Percentiles rank a stretch among this genome's conserved stretches.
Evolutionary conservation across 1,140 invertebrate genomes (phyloP).

Genomic region (Diploscapter pachys): DNA sequence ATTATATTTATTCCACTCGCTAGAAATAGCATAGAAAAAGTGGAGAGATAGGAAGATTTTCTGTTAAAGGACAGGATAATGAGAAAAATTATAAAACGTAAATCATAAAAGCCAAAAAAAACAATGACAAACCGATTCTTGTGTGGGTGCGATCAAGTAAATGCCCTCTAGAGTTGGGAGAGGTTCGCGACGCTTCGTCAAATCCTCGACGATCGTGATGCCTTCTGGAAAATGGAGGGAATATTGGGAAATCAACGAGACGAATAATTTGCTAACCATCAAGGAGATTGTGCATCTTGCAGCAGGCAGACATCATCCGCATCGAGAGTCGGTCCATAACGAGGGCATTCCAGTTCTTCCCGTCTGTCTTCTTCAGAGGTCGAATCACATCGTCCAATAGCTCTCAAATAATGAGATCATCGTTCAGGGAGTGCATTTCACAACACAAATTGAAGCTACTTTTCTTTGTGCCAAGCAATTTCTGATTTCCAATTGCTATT

Average conservation of each 20-base stretch:
- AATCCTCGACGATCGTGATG: constrained; percentile 97
- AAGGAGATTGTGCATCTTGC: constrained; percentile 99
- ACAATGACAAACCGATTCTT: constrained; percentile 65
- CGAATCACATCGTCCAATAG: constrained; percentile 96
- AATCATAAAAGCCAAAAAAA: background rate
- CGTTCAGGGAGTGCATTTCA: background rate
- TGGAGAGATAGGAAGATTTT: no score
- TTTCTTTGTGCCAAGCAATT: background rate
- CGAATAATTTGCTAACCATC: constrained; percentile 61
- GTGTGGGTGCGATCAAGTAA: constrained; percentile 92
- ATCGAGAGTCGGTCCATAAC: constrained; percentile 95
- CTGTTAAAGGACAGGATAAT: no score
- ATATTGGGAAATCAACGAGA: background rate
- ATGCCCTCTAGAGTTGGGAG: constrained; percentile 91
- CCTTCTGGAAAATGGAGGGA: constrained; percentile 68
- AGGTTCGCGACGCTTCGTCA: constrained; percentile 93
- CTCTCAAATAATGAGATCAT: constrained; percentile 68
- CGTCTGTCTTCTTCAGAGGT: constrained; percentile 73
- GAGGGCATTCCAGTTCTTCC: constrained; percentile 87
- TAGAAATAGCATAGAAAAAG: no score
- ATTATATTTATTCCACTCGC: no score
- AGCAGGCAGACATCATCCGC: constrained; percentile 98
- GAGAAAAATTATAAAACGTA: no score
- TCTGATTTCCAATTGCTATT: background rate
- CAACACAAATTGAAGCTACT: background rate